Evolutionary conservation across 2,113 vertebrate species (phyloP), one percentile per base, ranked within the genome.

Genomic region (Peromyscus californicus): DNA sequence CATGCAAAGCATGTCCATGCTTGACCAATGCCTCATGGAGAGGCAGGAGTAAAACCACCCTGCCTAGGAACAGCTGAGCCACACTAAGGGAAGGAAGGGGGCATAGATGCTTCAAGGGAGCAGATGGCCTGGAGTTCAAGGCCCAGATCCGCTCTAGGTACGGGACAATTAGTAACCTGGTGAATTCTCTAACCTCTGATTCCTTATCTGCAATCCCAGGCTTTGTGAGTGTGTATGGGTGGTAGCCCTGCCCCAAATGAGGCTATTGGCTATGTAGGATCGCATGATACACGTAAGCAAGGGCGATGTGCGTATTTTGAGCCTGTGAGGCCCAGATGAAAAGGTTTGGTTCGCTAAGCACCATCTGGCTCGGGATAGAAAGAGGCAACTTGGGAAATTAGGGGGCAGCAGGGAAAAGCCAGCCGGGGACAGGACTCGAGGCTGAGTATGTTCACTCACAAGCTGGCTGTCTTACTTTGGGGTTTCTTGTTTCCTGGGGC

Each of bases 31-130:
- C 26, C 9, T 70, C 59, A 26, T 19, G 1, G 22, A 15, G 67
- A 65, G 7, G 0, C 16, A 8, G n/a, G 36, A 45, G 2, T 21
- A 36, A 87, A 94, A 1, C 15, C 0, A 0, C 1, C 24, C 51
- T 42, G 45, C 1, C 24, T 67, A 51, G 54, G 42, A 93, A 63
- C 51, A 42, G 19, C n/a, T 16, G 19, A 86, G 48, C 48, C 63
- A 67, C 42, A 59, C 72, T 7, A n/a, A 96, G 8, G 5, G n/a
- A 24, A 90, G 15, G 76, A 86, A 84, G 26, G 5, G 63, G 59
- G 12, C 4, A 24, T 0, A 59, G 91, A 21, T 6, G 26, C 31
- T 33, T 69, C 72, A 21, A 89, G 61, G 31, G 0, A 76, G 82
- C 57, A 51, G 24, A 1, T 29, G 70, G n/a, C 57, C 59, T 0